A percentile compares a stretch with the other conserved stretches of the same genome.
These are phyloP conservation scores for Mythimna ferrago DNA, from an alignment of 2,888 invertebrate species.

Conservation along the genomic window DNA sequence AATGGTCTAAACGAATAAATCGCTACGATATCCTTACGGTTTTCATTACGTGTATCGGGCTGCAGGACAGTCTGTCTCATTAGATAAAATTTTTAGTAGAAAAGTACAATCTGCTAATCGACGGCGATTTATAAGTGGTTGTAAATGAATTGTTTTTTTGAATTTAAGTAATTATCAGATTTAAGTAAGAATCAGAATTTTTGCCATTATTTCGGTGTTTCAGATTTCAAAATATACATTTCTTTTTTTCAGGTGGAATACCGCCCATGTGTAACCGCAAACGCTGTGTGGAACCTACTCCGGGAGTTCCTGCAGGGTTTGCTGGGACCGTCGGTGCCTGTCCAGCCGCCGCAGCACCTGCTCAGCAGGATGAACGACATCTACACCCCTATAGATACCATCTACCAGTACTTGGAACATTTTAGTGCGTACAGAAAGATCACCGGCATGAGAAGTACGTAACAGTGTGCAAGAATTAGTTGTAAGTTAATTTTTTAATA, in stretches of 20 bases:
- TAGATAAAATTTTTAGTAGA: no score
- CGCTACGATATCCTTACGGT: no score
- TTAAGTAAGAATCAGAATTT: no score
- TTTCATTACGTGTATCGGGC: no score
- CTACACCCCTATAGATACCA: constrained; percentile 97
- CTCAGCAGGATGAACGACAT: constrained; percentile 95
- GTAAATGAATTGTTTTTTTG: no score
- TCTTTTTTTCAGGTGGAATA: constrained; percentile 93
- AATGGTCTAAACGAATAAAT: no score
- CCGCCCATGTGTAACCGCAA: constrained; percentile 96
- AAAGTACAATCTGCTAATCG: no score
- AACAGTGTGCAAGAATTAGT: constrained; percentile 29
- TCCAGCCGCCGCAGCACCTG: constrained; percentile 94
- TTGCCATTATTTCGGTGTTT: no score
- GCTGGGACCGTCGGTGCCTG: constrained; percentile 94
- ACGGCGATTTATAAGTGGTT: no score
- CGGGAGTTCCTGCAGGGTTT: constrained; percentile 98
- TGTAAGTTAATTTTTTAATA: constrained; percentile 33
- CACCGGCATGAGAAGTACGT: constrained; percentile 87
- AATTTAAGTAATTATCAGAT: no score
- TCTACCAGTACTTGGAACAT: constrained; percentile 98
- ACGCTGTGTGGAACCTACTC: constrained; percentile 97
- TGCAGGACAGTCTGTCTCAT: no score
- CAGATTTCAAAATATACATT: not conserved
- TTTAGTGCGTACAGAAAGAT: constrained; percentile 97